phyloP scores from a whole-genome alignment of 2,888 invertebrate species.

The Acleris emargana region DNA sequence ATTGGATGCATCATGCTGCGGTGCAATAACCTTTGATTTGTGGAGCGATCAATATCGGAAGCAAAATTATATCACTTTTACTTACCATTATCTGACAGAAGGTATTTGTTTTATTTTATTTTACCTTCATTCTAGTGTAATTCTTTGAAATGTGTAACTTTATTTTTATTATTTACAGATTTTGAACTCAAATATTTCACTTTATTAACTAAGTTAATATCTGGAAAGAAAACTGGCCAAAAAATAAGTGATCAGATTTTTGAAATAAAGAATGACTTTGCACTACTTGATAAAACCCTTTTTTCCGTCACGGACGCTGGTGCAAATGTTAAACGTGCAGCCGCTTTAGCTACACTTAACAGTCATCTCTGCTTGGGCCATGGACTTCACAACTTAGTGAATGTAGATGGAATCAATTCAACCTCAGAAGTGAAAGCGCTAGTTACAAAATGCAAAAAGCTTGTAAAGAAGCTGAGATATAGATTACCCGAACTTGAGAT shows the following conservation, averaged over 20 bases:
- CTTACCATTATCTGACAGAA: background rate
- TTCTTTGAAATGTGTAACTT: background rate
- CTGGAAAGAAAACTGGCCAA: constrained; percentile 1
- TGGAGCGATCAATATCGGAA: constrained; percentile 6
- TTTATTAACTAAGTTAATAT: background rate
- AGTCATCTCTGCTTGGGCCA: constrained; percentile 30
- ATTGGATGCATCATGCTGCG: background rate
- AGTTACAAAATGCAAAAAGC: constrained; percentile 24
- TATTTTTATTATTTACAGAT: constrained; percentile 1
- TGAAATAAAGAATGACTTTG: background rate
- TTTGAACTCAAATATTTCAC: constrained; percentile 8
- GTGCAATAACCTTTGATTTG: constrained; percentile 11
- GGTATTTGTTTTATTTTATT: background rate
- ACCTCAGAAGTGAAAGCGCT: constrained; percentile 8
- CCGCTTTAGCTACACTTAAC: background rate
- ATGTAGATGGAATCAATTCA: constrained; percentile 21
- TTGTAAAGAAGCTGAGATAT: constrained; percentile 21
- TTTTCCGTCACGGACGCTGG: background rate
- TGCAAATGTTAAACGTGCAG: constrained; percentile 5
- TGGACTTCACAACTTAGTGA: constrained; percentile 28
- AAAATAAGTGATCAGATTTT: background rate
- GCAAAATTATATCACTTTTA: constrained; percentile 4
- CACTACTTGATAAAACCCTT: background rate
- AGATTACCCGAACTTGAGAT: too few relatives aligned
- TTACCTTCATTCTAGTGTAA: background rate